Evolutionary conservation across 1,140 invertebrate genomes (phyloP), one percentile per base, ranked within the genome.

Genomic region (Drosophila elegans): DNA sequence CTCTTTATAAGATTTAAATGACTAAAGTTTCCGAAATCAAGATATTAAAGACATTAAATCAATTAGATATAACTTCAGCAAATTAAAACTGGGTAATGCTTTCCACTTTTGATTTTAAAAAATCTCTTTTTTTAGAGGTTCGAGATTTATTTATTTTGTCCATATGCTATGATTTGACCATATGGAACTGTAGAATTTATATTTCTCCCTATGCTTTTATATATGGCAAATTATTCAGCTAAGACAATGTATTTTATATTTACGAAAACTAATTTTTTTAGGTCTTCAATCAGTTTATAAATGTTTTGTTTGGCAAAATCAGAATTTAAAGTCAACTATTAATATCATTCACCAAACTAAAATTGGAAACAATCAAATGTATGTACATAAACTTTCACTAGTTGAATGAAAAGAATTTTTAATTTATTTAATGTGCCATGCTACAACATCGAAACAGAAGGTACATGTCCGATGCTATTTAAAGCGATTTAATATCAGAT

Each of bases 401-500:
- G 41, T 56, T 16, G 3, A 38, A 38, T 34, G 53, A 49, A 46
- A 49, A 32, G 4, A 44, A 56, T 61, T 85, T 84, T 73, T 81
- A 86, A 86, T 85, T 81, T 51, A 86, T 86, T 85, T 81, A 84
- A 59, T 74, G 76, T 78, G 57, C 25, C 42, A 52, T 39, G 13
- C 13, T 41, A 10, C 13, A 56, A 51, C 67, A 66, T 66, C 59
- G 51, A 13, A 13, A 39, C 55, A 39, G 45, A 51, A 72, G 61
- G 46, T 45, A 64, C 61, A 73, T 16, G 32, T n/a, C 3, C 29
- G 78, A 78, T 80, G 74, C 81, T 80, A 80, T 85, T 85, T 85
- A 76, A 77, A 84, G 74, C 81, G 74, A 68, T 80, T 83, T 82
- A 61, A 39, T 83, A 83, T 79, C 80, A 71, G 60, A 69, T 75